Evolutionary conservation across 2,888 invertebrate genomes (phyloP).

Genomic region (Yponomeuta sedellus): DNA sequence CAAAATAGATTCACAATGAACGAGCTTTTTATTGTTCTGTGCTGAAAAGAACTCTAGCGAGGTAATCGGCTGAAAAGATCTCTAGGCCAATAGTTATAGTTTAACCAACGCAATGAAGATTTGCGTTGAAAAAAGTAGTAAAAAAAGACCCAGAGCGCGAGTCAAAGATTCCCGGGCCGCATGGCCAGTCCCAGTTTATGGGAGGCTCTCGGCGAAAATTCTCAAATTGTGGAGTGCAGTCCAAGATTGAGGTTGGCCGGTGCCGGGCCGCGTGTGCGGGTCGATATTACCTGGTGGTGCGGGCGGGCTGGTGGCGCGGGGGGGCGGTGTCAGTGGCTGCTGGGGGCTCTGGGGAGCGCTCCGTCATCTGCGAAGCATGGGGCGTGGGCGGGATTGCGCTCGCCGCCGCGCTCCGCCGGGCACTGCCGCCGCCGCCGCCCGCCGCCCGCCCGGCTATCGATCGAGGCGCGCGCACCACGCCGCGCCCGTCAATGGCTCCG

Average conservation of each 20-base stretch:
- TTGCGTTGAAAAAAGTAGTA: too few relatives aligned
- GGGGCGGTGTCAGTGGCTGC: constrained; percentile 49
- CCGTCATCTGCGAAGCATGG: constrained; percentile 75
- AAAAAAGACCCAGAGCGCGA: too few relatives aligned
- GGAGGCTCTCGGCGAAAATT: background rate
- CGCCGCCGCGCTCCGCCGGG: constrained; percentile 54
- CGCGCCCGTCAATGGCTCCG: constrained; percentile 55
- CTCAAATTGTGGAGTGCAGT: background rate
- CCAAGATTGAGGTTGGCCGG: background rate
- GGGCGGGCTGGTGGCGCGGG: constrained; percentile 56
- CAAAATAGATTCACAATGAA: too few relatives aligned
- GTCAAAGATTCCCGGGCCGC: background rate
- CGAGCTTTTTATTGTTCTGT: too few relatives aligned
- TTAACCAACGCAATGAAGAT: too few relatives aligned
- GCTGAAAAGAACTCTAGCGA: too few relatives aligned
- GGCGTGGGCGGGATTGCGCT: constrained; percentile 35
- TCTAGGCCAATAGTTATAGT: too few relatives aligned
- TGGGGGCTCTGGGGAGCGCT: constrained; percentile 64
- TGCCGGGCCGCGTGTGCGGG: constrained; percentile 29
- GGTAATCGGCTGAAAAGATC: too few relatives aligned
- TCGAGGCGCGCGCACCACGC: constrained; percentile 65
- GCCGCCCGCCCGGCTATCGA: constrained; percentile 37
- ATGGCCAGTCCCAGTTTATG: background rate
- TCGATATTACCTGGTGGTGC: constrained; percentile 29
- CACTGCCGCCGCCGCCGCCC: constrained; percentile 49